Percentiles rank a stretch among this genome's conserved stretches.
Conservation (phyloP, 2,797 vertebrate genomes). For the Falco columbarius region DNA sequence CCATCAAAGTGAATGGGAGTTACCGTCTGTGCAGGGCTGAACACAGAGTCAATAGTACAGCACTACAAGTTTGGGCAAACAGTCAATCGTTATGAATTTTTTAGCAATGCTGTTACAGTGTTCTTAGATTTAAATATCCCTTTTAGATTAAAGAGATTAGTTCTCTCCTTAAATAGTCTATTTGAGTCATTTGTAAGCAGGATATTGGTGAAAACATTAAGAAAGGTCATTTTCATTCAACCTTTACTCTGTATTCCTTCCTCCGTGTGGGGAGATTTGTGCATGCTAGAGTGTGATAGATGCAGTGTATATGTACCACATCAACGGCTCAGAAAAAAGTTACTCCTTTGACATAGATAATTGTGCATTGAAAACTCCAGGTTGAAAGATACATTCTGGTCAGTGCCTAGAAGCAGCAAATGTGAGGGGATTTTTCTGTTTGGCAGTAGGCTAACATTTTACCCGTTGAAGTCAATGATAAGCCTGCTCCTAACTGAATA, state of each 20-base stretch:
- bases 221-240: neutral
- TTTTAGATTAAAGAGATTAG: neutral
- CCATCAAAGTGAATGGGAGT: conserved; percentile 53
- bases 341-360: neutral
- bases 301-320: neutral
- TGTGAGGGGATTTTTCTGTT: neutral
- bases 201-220: neutral
- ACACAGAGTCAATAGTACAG: neutral
- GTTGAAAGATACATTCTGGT: neutral
- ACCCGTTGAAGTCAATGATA: neutral
- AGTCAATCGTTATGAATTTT: conserved; percentile 50
- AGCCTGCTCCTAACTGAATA: neutral
- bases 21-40: conserved; percentile 25
- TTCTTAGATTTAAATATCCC: conserved; percentile 2
- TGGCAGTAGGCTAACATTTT: neutral
- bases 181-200: neutral
- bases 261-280: neutral
- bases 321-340: neutral
- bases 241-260: neutral
- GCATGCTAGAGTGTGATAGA: neutral
- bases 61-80: conserved; percentile 39
- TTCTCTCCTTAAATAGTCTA: neutral
- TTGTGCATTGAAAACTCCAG: neutral
- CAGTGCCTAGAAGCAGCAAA: neutral
- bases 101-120: conserved; percentile 10